Base-by-base conservation (phyloP, 2,113 vertebrate genomes). In the Rhinichthys klamathensis region DNA sequence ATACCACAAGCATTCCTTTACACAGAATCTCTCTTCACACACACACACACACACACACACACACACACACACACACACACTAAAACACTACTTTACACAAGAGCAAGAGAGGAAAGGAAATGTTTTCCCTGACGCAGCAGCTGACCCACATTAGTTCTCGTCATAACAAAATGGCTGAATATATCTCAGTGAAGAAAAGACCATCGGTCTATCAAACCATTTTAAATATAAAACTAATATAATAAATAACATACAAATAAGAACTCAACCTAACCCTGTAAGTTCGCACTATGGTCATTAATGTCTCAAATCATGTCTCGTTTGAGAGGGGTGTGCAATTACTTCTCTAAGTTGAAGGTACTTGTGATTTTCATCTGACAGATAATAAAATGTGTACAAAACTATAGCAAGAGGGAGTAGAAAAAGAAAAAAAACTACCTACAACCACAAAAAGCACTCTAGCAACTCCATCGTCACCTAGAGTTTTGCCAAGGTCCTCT, bases 61-160 rank as follows among this genome's bases (percentile, higher is more conserved):
- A 38, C 35, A 38, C 35, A 38, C 35, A 38, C 35, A 38, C 35
- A 38, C 35, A 38, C 35, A 38, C 35, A 38, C 35, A n/a, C n/a
- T n/a, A n/a, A n/a, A n/a, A n/a, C n/a, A n/a, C n/a, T 7, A 72
- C 25, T 73, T 23, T 51, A 25, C n/a, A 6, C 73, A 51, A 30
- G 41, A 27, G 73, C 13, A 30, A 49, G 46, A 76, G 15, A 54
- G 49, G 15, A 49, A 51, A 41, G 38, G 38, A 46, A 73, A 49
- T 74, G 70, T 46, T 74, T 49, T 46, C 6, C 41, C 72, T 46
- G 72, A 74, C 12, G 12, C 72, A 74, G 70, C 70, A 46, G 41
- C 70, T 46, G 70, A 73, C 70, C 70, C 70, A 73, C 41, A 73
- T 73, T 73, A 73, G 23, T 15, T 46, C 41, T 46, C 6, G 41